phyloP scores from a whole-genome alignment of 2,888 invertebrate genomes.

The Patella depressa region DNA sequence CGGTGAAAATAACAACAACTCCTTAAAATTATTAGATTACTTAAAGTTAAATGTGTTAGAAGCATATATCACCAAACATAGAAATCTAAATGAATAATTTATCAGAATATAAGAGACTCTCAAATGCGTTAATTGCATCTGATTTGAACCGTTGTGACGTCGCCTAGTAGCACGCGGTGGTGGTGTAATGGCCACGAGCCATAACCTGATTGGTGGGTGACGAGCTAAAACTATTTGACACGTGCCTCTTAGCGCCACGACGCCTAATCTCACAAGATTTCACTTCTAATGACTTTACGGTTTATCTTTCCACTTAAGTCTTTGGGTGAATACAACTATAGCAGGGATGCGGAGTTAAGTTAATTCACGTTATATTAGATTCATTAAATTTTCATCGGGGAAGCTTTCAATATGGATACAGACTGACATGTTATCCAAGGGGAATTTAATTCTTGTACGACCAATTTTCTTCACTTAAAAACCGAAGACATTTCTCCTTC shows the following conservation, averaged over 20 bases:
- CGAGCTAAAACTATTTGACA: slow-evolving; percentile 7
- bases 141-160: background rate
- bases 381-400: slow-evolving; percentile 45
- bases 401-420: slow-evolving; percentile 34
- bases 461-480: slow-evolving; percentile 10
- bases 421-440: slow-evolving; percentile 25
- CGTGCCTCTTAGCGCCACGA: slow-evolving; percentile 1
- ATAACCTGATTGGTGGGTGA: slow-evolving; percentile 9
- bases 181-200: background rate
- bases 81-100: slow-evolving; percentile 1
- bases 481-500: background rate
- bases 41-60: slow-evolving; percentile 9
- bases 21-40: background rate
- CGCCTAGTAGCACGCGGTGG: background rate
- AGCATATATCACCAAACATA: slow-evolving; percentile 10
- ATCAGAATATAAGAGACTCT: background rate
- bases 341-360: slow-evolving; percentile 32
- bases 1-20: background rate
- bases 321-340: slow-evolving; percentile 33
- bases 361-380: slow-evolving; percentile 47
- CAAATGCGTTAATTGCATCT: background rate
- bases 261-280: slow-evolving; percentile 20
- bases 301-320: slow-evolving; percentile 31
- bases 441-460: slow-evolving; percentile 15
- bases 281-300: slow-evolving; percentile 36